Evolutionary conservation across 2,888 invertebrate genomes (phyloP).

Genomic region (Hydriomena furcata): DNA sequence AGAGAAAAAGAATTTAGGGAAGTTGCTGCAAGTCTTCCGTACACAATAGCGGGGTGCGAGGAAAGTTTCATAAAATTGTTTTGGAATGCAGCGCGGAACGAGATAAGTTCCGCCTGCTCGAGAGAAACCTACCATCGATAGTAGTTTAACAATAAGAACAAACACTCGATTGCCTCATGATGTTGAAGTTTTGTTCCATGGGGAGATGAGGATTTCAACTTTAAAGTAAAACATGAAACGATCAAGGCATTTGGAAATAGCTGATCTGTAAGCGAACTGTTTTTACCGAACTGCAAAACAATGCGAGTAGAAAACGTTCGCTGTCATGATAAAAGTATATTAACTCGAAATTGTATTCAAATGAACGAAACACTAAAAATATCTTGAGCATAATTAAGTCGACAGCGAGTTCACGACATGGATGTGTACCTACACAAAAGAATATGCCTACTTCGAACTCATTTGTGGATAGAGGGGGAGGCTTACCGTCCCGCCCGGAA

Average conservation of each 20-base stretch:
- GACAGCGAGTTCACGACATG: slow-evolving; percentile 48
- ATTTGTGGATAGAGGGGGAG: slow-evolving; percentile 76
- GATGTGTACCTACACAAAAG: slow-evolving; percentile 69
- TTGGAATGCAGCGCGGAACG: slow-evolving; percentile 72
- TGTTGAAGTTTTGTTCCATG: slow-evolving; percentile 22
- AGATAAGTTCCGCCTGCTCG: slow-evolving; percentile 62
- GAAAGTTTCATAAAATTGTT: slow-evolving; percentile 77
- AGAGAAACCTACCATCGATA: slow-evolving; percentile 66
- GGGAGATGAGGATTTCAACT: slow-evolving; percentile 25
- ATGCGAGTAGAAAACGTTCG: background rate
- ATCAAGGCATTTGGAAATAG: slow-evolving; percentile 1
- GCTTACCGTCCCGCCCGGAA: slow-evolving; percentile 73
- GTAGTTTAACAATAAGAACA: slow-evolving; percentile 45
- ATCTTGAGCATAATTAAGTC: slow-evolving; percentile 51
- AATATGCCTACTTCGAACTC: slow-evolving; percentile 76
- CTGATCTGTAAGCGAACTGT: slow-evolving; percentile 5
- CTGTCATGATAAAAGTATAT: slow-evolving; percentile 33
- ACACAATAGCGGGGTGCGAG: slow-evolving; percentile 59
- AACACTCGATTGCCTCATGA: slow-evolving; percentile 30
- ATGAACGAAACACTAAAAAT: slow-evolving; percentile 45
- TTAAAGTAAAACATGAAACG: slow-evolving; percentile 16
- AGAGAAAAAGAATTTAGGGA: slow-evolving; percentile 71
- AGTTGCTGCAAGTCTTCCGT: slow-evolving; percentile 61
- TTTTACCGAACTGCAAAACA: background rate
- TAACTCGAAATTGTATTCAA: slow-evolving; percentile 39